Base-by-base conservation (phyloP, 2,888 invertebrate species). In the Eupithecia centaureata region DNA sequence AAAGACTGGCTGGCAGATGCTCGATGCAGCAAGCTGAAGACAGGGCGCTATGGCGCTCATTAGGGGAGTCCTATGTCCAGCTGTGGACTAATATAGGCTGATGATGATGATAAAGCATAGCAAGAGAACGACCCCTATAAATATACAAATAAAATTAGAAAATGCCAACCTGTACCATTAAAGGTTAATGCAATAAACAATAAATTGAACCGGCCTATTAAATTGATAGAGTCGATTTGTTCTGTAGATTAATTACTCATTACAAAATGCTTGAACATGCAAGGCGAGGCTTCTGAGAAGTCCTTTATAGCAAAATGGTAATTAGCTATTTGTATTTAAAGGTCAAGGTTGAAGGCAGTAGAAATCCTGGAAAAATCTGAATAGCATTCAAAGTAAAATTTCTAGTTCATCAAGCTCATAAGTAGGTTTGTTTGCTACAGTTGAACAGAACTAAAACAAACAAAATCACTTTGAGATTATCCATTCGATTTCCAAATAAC, bases 211-310 rank as follows among this genome's bases (percentile, higher is more conserved):
- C 61, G 42, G 52, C 57, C 61, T 61, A 68, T 68, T 58, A 51
- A 58, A 58, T 52, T 52, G 27, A 68, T 68, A 58, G 51, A 61
- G 68, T 68, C 61, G 61, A 60, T 69, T 63, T 3, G 27, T 62
- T 30, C 63, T 60, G 54, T 61, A 56, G 62, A 57, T 65, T 69
- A 65, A 65, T 68, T 68, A 60, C 66, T 70, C 33, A 66, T 63
- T 66, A 63, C 51, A 52, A 65, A 66, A 54, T 66, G 47, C 63
- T 22, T 47, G 47, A 47, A 42, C 54, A 35, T 25, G 25, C 56
- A 18, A 52, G 65, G 65, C 65, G 28, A 47, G 42, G 54, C 56
- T 69, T 69, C 69, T 65, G 15, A 60, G 69, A 69, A 63, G 61
- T 15, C 5, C 12, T 57, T 57, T 57, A 57, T 33, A 57, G 57